phyloP scores from a whole-genome alignment of 2,113 vertebrate genomes.

The Xenopus laevis region DNA sequence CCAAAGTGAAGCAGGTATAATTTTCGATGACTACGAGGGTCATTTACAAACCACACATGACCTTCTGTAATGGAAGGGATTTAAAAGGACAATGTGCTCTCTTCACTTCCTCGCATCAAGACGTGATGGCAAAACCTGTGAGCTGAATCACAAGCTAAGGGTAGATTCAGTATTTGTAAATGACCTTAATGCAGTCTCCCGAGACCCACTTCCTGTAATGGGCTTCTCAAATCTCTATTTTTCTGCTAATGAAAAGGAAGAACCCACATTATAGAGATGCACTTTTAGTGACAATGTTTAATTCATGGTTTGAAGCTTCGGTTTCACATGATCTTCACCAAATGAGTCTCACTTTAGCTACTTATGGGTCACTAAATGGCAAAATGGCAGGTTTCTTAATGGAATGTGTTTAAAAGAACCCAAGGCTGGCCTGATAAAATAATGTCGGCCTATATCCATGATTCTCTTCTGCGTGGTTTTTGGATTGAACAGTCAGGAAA shows the following conservation, averaged over 20 bases:
- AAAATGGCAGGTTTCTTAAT: too few species aligned
- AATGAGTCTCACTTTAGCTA: neutral
- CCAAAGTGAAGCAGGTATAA: neutral
- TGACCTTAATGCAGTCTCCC: neutral
- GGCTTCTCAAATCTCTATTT: slow-evolving; percentile 1
- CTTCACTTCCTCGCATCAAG: neutral
- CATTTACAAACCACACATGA: neutral
- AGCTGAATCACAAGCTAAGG: neutral
- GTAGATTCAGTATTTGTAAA: neutral
- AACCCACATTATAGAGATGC: neutral
- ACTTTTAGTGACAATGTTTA: neutral
- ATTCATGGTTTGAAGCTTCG: neutral
- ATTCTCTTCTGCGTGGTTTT: too few species aligned
- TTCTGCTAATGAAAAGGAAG: neutral
- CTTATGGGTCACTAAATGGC: neutral
- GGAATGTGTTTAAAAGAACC: too few species aligned
- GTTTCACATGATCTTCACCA: neutral
- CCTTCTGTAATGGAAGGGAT: neutral
- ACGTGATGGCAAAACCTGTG: neutral
- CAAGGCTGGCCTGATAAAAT: too few species aligned
- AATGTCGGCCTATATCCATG: too few species aligned
- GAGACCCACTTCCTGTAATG: neutral
- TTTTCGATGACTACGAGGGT: neutral
- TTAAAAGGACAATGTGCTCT: neutral
- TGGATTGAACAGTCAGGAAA: too few species aligned